Percentiles rank a stretch among this genome's conserved stretches.
Conservation (phyloP, 2,888 invertebrate species). For the Sesamia inferens region DNA sequence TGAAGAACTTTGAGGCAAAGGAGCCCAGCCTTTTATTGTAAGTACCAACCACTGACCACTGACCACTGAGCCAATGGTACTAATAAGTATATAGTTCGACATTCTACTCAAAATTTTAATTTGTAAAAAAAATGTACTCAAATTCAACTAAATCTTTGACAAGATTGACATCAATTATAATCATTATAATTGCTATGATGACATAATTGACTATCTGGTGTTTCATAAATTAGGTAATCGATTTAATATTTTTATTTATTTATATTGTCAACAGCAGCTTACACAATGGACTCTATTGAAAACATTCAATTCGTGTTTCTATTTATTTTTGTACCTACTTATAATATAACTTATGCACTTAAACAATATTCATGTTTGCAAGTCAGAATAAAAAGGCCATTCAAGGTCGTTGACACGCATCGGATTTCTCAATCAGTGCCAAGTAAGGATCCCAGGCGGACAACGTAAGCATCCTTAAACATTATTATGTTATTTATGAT, state of each 20-base stretch:
- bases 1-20: conserved; percentile 19
- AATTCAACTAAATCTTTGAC: background rate
- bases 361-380: conserved; percentile 13
- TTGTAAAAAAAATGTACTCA: background rate
- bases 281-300: background rate
- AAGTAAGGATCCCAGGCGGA: conserved; percentile 29
- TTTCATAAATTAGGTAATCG: background rate
- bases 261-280: background rate
- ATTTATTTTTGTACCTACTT: background rate
- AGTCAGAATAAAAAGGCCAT: conserved; percentile 6
- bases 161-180: too few species aligned
- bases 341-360: background rate
- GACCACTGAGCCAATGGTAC: background rate
- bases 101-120: background rate
- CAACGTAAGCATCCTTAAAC: conserved; percentile 24
- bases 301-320: background rate
- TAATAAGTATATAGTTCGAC: background rate
- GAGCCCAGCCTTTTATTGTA: conserved; percentile 22
- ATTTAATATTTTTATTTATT: too few species aligned
- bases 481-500: background rate
- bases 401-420: conserved; percentile 41
- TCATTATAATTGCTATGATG: too few species aligned
- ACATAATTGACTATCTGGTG: background rate
- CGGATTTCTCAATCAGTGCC: conserved; percentile 47
- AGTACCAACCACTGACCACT: background rate